Base-by-base conservation (phyloP, 2,797 vertebrate genomes). In the Gephyroberyx darwinii region DNA sequence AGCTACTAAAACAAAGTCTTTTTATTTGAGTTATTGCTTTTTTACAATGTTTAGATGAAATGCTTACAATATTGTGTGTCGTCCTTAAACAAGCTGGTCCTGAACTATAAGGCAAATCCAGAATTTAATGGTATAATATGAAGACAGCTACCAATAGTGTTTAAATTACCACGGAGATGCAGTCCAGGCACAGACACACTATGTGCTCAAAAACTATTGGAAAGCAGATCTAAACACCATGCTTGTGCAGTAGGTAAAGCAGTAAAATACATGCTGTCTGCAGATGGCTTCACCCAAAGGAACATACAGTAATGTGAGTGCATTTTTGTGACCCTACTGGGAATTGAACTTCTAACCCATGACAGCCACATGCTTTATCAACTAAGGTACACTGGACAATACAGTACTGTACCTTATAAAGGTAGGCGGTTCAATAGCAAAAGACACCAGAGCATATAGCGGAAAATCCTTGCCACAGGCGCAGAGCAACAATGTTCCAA, bases 241-340 rank as follows among this genome's bases (percentile, higher is more conserved):
- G 47, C 66, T 57, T 8, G 2, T 69, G 43, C 62, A 75, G 39
- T 19, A 43, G 58, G 75, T 73, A 26, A 50, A 67, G 64, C 78
- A 81, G 80, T 85, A 78, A 85, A 84, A 75, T 30, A 10, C 82
- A 75, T 75, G 80, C 82, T 80, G 79, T 87, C 81, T 86, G 81
- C 80, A 83, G 82, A 88, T 78, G 73, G 67, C 74, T 83, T 80
- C 67, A 75, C 71, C 74, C 63, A 55, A 68, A 75, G 58, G 73
- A 69, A 64, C 71, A 77, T 77, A 84, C 55, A 74, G 66, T 77
- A 73, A 77, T 67, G 68, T 45, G 65, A 84, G 75, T 56, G 71
- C 72, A 71, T 65, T 74, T 84, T 71, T 84, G 81, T 74, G 80
- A 80, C 75, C 79, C 81, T 65, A 57, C 77, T 81, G 81, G 65